Evolutionary conservation across 2,113 vertebrate species (phyloP).

Genomic region (Probosciger aterrimus): DNA sequence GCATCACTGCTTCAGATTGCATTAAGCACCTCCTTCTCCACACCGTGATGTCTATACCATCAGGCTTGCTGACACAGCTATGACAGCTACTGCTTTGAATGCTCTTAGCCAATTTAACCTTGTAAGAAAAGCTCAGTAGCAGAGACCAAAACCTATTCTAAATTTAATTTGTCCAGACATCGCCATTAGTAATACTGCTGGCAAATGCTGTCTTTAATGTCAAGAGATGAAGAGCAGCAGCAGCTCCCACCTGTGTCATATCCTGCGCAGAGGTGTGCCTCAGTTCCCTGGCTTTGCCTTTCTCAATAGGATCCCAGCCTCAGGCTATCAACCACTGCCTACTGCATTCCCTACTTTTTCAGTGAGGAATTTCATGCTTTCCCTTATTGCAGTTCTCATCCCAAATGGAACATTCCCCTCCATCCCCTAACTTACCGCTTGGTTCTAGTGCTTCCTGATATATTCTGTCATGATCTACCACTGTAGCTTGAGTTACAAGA

Average conservation of each 20-base stretch:
- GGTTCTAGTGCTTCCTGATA: background rate
- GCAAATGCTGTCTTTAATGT: background rate
- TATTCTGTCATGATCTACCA: background rate
- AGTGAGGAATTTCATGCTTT: background rate
- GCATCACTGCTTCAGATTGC: background rate
- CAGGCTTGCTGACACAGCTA: background rate
- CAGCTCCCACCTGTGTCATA: background rate
- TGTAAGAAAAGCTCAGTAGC: background rate
- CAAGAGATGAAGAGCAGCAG: background rate
- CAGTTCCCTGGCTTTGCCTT: background rate
- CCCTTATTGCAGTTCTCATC: background rate
- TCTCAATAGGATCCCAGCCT: background rate
- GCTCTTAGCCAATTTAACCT: background rate
- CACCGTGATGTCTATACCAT: background rate
- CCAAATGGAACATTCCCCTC: background rate
- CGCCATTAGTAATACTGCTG: background rate
- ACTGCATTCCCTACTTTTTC: background rate
- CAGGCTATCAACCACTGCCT: background rate
- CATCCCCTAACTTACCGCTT: background rate
- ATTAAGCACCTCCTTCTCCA: background rate
- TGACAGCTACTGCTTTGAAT: background rate
- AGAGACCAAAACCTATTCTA: background rate
- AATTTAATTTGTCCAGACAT: background rate
- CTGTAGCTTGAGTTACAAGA: background rate
- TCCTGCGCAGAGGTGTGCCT: background rate